Evolutionary conservation across 2,797 vertebrate genomes (phyloP).

Genomic region (Ceyx erithaca): DNA sequence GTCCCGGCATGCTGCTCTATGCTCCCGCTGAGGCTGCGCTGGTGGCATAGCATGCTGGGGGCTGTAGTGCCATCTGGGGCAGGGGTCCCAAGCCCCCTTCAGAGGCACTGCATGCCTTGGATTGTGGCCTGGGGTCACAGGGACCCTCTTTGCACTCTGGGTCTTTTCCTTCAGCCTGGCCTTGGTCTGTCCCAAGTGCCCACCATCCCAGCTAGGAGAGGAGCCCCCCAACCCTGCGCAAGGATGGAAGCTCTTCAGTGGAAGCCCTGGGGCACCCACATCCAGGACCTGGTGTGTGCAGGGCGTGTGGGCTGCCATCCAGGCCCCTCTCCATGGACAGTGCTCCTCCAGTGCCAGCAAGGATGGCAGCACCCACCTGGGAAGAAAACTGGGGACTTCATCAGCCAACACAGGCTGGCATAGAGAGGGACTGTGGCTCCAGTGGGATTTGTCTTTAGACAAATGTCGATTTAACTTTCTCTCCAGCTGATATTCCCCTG

Average conservation of each 20-base stretch:
- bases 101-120: rapidly evolving
- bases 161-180: rapidly evolving
- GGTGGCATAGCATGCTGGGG: background rate
- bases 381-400: background rate
- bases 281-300: background rate
- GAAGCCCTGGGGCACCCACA: background rate
- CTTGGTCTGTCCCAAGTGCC: rapidly evolving
- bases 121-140: no score
- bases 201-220: rapidly evolving
- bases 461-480: background rate
- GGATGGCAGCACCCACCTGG: background rate
- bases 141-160: rapidly evolving
- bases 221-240: rapidly evolving
- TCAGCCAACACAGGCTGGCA: rapidly evolving
- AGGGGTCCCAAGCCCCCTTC: background rate
- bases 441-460: background rate
- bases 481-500: background rate
- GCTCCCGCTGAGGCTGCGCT: background rate
- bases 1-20: background rate
- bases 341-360: rapidly evolving
- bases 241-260: rapidly evolving
- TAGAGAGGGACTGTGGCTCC: rapidly evolving
- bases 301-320: rapidly evolving
- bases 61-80: background rate
- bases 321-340: rapidly evolving